Percentiles rank a stretch among this genome's conserved stretches.
Conservation (phyloP, 2,888 invertebrate genomes). For the Fissipunctia ypsillon region DNA sequence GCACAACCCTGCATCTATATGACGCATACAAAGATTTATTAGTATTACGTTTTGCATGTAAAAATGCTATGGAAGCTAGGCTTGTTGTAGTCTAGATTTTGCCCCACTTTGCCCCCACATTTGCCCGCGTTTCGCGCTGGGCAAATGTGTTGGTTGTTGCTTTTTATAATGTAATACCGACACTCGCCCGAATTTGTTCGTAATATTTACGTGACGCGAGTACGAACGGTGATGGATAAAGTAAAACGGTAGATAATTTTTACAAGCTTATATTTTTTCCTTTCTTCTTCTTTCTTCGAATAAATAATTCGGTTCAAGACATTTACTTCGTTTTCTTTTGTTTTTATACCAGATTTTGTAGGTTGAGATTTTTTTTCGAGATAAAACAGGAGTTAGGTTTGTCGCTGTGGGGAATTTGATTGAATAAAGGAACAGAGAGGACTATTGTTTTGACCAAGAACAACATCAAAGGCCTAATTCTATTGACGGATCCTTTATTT, state of each 20-base stretch:
- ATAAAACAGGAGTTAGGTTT: conserved; percentile 1
- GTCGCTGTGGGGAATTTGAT: background rate
- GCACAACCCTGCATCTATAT: conserved; percentile 64
- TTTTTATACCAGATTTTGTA: conserved; percentile 11
- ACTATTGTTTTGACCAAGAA: background rate
- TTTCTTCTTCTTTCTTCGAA: conserved; percentile 47
- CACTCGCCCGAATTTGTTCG: conserved; percentile 56
- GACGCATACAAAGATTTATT: conserved; percentile 72
- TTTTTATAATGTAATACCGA: conserved; percentile 62
- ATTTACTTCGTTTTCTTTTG: conserved; percentile 27
- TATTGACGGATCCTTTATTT: background rate
- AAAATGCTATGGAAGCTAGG: conserved; percentile 55
- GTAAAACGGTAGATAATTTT: conserved; percentile 59
- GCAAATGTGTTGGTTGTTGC: conserved; percentile 55
- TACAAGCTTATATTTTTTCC: conserved; percentile 51
- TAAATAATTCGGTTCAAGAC: conserved; percentile 49
- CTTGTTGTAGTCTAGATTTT: conserved; percentile 58
- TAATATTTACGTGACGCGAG: conserved; percentile 58
- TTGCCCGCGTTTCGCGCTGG: conserved; percentile 33
- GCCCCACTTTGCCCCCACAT: conserved; percentile 54
- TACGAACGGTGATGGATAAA: conserved; percentile 54
- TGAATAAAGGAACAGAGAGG: conserved; percentile 4
- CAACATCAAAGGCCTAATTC: background rate
- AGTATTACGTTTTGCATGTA: conserved; percentile 68
- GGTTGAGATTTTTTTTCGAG: conserved; percentile 9